phyloP scores from a whole-genome alignment of 2,113 vertebrate species.

The Pelmatolapia mariae region DNA sequence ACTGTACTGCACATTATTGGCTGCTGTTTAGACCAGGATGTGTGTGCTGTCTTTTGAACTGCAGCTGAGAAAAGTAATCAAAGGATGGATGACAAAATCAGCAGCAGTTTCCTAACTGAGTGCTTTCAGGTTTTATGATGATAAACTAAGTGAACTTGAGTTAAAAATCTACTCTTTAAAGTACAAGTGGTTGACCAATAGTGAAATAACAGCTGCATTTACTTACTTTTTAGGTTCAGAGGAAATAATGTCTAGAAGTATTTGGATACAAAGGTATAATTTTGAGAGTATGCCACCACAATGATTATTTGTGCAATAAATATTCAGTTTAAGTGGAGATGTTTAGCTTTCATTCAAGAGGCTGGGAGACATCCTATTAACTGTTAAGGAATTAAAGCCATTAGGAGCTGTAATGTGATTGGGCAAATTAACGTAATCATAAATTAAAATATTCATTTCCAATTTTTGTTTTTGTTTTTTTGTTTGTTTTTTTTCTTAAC shows the following conservation, averaged over 20 bases:
- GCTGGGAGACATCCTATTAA: neutral
- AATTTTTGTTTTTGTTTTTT: neutral
- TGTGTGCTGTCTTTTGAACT: neutral
- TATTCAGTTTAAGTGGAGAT: neutral
- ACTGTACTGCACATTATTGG: neutral
- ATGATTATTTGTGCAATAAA: neutral
- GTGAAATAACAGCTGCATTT: neutral
- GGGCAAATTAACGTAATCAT: neutral
- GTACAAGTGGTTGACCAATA: neutral
- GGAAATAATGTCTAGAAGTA: neutral
- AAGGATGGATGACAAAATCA: neutral
- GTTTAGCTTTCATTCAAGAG: neutral
- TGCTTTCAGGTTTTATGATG: neutral
- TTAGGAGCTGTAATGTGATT: neutral
- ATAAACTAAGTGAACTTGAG: neutral
- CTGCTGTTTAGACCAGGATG: neutral
- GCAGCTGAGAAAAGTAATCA: neutral
- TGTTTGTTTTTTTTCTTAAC: neutral
- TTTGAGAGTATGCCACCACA: neutral
- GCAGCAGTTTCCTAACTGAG: neutral
- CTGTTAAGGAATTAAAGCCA: neutral
- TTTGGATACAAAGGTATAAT: neutral
- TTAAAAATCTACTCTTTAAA: neutral
- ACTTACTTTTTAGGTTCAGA: neutral
- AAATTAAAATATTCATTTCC: neutral